Base-by-base conservation (phyloP, 2,113 vertebrate species). In the Salminus brasiliensis region DNA sequence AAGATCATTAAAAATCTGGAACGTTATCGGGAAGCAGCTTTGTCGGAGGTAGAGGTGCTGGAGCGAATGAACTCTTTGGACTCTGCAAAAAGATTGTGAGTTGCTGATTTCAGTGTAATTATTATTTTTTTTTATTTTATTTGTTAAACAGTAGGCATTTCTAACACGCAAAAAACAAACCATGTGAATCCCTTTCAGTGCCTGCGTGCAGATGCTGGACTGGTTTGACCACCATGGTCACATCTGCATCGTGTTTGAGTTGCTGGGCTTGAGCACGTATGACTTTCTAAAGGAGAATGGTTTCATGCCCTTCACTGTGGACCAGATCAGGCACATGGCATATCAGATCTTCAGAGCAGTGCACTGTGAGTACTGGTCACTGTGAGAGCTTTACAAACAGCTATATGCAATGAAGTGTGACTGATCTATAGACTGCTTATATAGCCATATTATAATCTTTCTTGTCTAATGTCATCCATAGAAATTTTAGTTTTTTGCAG, bases 1-100 rank as follows among this genome's bases (percentile, higher is more conserved):
- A 99, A 99, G 94, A 95, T 99, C 10, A 93, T 97, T 85, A 97
- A 94, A 94, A 98, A 96, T 89, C 93, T 94, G 27, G 93, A 95
- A 82, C 93, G 94, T 81, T 98, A 96, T 85, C 91, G 94, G 30
- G 95, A 96, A 77, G 97, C 94, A 9, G 97, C 97, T 41, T 91
- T 88, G 81, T 96, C 95, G 70, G 97, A 99, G 92, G 94, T 99
- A 75, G 88, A 95, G 3, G 96, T 98, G 23, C 88, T 99, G 85
- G 94, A 97, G 74, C 95, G 96, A 87, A 95, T 98, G 77, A 97
- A 95, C 86, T 84, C 79, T 15, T 93, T 96, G 88, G 96, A 98
- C 79, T 93, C 94, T 1, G 93, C 94, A 81, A 93, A 92, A 79
- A 92, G 77, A 79, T 92, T 89, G 93, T 94, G 79, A 93, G 92